Base-by-base conservation (phyloP, 2,797 vertebrate genomes). In the Fringilla coelebs region DNA sequence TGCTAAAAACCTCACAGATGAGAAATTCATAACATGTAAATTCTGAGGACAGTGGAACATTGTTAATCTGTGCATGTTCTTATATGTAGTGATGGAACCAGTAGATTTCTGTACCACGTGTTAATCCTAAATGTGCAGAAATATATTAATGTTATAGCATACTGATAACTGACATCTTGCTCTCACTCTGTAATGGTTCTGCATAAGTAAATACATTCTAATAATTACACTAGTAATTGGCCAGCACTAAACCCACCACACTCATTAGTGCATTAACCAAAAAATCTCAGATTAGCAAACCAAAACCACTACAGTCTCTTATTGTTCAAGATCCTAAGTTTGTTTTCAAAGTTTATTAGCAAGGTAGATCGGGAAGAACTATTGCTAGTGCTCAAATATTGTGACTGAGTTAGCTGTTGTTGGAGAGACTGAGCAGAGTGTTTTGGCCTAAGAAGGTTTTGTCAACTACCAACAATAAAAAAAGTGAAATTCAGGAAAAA, bases 61-160 rank as follows among this genome's bases (percentile, higher is more conserved):
- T 34, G 7, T 51, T 54, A 45, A 48, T 46, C n/a, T 62, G 6
- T 48, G 31, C 10, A 18, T 40, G 24, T 51, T 87, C 76, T 61
- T 65, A 25, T 38, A 60, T 0, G 0, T n/a, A 58, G 8, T 31
- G 8, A n/a, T n/a, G 13, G 32, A 66, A 66, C 18, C 40, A 45
- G 25, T 36, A 60, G 17, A 49, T 89, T 76, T 74, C 9, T 73
- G 24, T 55, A 31, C 8, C 5, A 20, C 31, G 3, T 0, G 2
- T 36, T 80, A 74, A 80, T 71, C 25, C 10, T 34, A 77, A 88
- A 80, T 65, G 21, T 11, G 34, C 20, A 55, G 26, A 65, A 80
- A 45, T 29, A 2, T 25, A 28, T 49, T 40, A 26, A 40, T 57
- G 28, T 70, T 70, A 40, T 29, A 55, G 29, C 63, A 63, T 51